phyloP scores from a whole-genome alignment of 2,797 vertebrate genomes.

The Molothrus aeneus region DNA sequence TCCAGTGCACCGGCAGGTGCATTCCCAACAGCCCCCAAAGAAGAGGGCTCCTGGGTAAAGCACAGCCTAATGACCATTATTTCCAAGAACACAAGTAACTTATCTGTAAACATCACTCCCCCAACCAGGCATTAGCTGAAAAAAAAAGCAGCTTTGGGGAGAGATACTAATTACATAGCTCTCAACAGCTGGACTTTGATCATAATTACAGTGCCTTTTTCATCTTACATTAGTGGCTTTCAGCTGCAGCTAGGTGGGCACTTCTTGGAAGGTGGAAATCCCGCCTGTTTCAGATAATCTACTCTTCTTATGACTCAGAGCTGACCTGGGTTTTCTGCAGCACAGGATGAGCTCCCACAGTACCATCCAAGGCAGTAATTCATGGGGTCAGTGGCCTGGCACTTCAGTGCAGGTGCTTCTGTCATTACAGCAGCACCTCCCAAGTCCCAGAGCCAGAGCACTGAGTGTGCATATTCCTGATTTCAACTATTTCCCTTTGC shows the following conservation, averaged over 20 bases:
- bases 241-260: constrained; percentile 50
- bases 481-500: not conserved
- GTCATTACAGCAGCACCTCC: not conserved
- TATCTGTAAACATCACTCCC: constrained; percentile 70
- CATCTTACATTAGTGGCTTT: constrained; percentile 65
- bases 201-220: constrained; percentile 74
- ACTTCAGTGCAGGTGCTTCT: not conserved
- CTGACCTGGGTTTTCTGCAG: not conserved
- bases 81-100: constrained; percentile 73
- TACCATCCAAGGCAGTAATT: not conserved
- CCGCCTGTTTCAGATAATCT: not conserved
- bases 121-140: constrained; percentile 53
- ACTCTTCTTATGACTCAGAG: constrained; percentile 31
- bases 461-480: not conserved
- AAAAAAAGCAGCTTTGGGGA: constrained; percentile 45
- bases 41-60: constrained; percentile 40
- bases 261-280: constrained; percentile 66
- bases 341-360: not conserved
- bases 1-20: constrained; percentile 24
- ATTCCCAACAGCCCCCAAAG: constrained; percentile 7
- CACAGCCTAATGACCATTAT: constrained; percentile 73
- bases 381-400: not conserved
- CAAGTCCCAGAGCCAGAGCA: not conserved
- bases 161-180: constrained; percentile 73
- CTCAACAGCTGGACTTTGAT: constrained; percentile 76